Base-by-base conservation (phyloP, 2,888 invertebrate genomes). In the Himalopsyche kuldschensis region DNA sequence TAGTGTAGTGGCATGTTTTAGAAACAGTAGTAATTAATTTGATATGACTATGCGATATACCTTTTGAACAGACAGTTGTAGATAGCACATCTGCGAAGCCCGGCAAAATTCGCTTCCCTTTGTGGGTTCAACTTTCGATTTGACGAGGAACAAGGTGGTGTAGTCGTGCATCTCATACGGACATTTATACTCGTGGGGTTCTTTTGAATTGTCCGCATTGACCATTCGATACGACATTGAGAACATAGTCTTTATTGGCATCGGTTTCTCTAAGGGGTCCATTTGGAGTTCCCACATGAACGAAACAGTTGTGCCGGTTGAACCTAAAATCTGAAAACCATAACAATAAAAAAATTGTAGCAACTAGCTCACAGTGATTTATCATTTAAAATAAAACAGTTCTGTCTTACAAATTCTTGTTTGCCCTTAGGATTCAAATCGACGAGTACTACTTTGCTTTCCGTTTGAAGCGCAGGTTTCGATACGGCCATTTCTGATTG, bases 71-170 rank as follows among this genome's bases (percentile, higher is more conserved):
- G 93, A 94, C 83, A 97, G 90, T 89, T 95, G 95, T 88, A 97
- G 91, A 90, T 95, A 96, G 90, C 98, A 98, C 88, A 97, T 95
- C 86, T 96, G 95, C 85, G 97, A 97, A 69, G 97, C 96, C 81
- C 97, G 94, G 88, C 97, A 98, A 88, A 97, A 95, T 88, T 98
- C 98, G 32, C 93, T 93, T 1, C 96, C 95, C 88, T 95, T 95
- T 32, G 94, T 93, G 0, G 97, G 95, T 89, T 97, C 96, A 86
- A 98, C 92, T 87, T 93, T 93, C 0, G 96, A 95, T 85, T 94
- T 94, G 84, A 98, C 94, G 85, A 95, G 94, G 88, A 97, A 98
- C 87, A 97, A 91, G 5, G 98, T 98, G 91, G 95, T 95, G 88
- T 96, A 97, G 89, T 97, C 96, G 27, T 93, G 93, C 81, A 98